Conservation (phyloP, 1,140 invertebrate genomes). For the Diachasma alloeum region DNA sequence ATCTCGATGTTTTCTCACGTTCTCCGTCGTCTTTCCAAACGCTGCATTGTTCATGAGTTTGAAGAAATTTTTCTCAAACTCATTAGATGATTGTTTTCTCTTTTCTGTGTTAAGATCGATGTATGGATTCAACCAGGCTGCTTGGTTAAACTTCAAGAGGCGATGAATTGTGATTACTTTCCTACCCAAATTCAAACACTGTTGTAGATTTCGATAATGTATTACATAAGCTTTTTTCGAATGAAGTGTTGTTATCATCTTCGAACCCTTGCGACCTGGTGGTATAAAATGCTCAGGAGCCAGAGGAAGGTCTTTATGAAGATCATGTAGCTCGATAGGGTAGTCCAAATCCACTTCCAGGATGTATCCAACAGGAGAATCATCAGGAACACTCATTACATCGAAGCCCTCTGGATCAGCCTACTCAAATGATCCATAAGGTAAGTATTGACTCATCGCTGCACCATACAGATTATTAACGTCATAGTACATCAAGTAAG, state of each 20-base stretch:
- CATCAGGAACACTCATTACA: slow-evolving; percentile 37
- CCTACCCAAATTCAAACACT: slow-evolving; percentile 57
- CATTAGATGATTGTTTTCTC: slow-evolving; percentile 45
- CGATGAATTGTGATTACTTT: slow-evolving; percentile 62
- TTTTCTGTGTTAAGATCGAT: slow-evolving; percentile 53
- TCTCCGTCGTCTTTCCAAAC: slow-evolving; percentile 65
- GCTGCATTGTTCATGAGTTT: slow-evolving; percentile 64
- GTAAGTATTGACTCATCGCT: background rate
- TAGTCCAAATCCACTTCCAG: slow-evolving; percentile 51
- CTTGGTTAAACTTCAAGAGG: slow-evolving; percentile 65
- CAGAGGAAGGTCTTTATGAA: background rate
- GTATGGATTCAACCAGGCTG: slow-evolving; percentile 61
- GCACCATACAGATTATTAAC: background rate
- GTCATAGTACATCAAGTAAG: background rate
- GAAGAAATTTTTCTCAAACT: slow-evolving; percentile 66
- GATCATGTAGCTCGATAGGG: slow-evolving; percentile 42
- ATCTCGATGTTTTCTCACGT: slow-evolving; percentile 57
- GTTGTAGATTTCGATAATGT: slow-evolving; percentile 29
- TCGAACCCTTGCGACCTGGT: background rate
- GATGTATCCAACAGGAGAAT: slow-evolving; percentile 62
- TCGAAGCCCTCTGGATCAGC: background rate
- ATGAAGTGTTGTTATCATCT: background rate
- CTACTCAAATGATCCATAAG: background rate
- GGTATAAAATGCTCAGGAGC: background rate
- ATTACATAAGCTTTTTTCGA: background rate